These are phyloP conservation scores for Brachylomia viminalis DNA, from an alignment of 2,888 invertebrate species.

Conservation along the genomic window DNA sequence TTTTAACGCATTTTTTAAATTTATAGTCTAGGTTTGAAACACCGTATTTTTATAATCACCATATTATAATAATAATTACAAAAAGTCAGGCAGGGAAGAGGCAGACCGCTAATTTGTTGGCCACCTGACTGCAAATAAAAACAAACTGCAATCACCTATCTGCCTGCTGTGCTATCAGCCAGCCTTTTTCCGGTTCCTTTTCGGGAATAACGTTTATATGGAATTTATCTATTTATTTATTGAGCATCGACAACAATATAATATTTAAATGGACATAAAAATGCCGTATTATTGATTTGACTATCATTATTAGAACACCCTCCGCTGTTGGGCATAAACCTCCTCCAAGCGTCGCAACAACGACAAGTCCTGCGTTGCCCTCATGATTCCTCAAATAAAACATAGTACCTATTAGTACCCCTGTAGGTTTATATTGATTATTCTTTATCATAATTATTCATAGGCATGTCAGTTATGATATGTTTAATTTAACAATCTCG, in stretches of 20 bases:
- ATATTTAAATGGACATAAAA: background rate
- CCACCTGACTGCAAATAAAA: background rate
- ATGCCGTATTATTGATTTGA: background rate
- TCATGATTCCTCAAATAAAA: background rate
- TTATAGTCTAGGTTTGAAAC: slow-evolving; percentile 12
- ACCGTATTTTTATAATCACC: slow-evolving; percentile 11
- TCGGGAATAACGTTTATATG: background rate
- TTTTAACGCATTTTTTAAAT: background rate
- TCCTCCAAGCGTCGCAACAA: background rate
- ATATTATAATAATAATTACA: background rate
- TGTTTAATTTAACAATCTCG: slow-evolving; percentile 39
- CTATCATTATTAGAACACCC: background rate
- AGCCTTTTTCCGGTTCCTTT: background rate
- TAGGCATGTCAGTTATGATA: slow-evolving; percentile 26
- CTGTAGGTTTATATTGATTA: background rate
- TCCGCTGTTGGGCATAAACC: background rate
- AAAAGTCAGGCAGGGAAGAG: background rate
- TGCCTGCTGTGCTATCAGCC: background rate
- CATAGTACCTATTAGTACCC: background rate
- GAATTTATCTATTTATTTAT: background rate
- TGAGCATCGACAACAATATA: background rate
- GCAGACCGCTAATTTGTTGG: background rate
- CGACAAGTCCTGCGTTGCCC: background rate
- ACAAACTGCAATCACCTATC: background rate
- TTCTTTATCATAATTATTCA: slow-evolving; percentile 28